These are phyloP conservation scores for Andricus curvator DNA, from an alignment of 2,888 invertebrate genomes.

Conservation along the genomic window DNA sequence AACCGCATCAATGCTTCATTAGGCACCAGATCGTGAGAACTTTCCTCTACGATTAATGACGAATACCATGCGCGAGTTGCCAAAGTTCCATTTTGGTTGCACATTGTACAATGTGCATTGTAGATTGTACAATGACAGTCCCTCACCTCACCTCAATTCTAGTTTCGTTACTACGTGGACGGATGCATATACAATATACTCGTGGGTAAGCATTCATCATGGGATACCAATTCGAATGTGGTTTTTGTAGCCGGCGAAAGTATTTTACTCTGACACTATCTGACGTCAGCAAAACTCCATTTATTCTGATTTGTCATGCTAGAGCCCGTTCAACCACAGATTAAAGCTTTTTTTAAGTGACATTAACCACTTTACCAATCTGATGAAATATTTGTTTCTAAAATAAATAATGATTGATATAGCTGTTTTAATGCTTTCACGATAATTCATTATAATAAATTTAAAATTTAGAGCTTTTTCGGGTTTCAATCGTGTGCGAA, in stretches of 20 bases:
- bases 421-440: no score
- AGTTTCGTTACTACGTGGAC: slow-evolving; percentile 22
- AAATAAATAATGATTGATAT: no score
- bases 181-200: slow-evolving; percentile 10
- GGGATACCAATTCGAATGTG: slow-evolving; percentile 23
- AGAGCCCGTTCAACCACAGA: not conserved
- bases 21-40: slow-evolving; percentile 22
- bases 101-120: not conserved
- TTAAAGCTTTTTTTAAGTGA: not conserved
- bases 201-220: slow-evolving; percentile 20
- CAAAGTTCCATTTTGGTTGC: slow-evolving; percentile 34
- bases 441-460: no score
- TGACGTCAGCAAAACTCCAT: not conserved
- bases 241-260: slow-evolving; percentile 1
- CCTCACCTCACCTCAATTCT: slow-evolving; percentile 17
- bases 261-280: slow-evolving; percentile 9
- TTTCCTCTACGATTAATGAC: slow-evolving; percentile 35
- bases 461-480: no score
- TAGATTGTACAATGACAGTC: not conserved
- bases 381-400: not conserved
- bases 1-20: slow-evolving; percentile 37
- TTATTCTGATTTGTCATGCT: not conserved
- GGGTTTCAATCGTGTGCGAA: no score
- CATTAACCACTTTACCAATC: not conserved
- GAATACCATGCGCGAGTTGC: slow-evolving; percentile 28